Conservation (phyloP, 2,113 vertebrate species). For the Corythaeola cristata region DNA sequence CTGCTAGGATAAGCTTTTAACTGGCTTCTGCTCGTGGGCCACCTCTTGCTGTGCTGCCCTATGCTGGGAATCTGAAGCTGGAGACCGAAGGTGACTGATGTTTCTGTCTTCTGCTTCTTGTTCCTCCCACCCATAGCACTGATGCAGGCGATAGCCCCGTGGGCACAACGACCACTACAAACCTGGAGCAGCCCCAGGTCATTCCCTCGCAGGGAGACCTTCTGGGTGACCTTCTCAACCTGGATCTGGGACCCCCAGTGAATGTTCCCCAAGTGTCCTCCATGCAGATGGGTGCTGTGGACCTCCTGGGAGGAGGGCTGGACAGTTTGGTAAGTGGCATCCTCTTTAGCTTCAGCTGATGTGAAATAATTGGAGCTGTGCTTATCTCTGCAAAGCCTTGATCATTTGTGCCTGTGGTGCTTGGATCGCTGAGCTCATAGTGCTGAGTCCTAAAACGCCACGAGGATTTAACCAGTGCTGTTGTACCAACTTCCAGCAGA, state of each 20-base stretch:
- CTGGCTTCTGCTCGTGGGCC: neutral
- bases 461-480: neutral
- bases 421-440: slow-evolving; percentile 13
- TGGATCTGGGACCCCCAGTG: slow-evolving; percentile 91
- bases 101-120: neutral
- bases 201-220: slow-evolving; percentile 95
- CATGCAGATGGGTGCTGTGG: slow-evolving; percentile 96
- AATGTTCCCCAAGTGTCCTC: slow-evolving; percentile 91
- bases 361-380: slow-evolving; percentile 16
- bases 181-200: slow-evolving; percentile 90
- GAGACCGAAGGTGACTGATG: neutral
- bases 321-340: slow-evolving; percentile 90
- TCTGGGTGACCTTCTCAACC: slow-evolving; percentile 93
- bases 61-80: neutral
- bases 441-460: neutral
- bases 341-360: neutral
- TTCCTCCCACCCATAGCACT: slow-evolving; percentile 71
- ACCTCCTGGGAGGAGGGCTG: slow-evolving; percentile 93
- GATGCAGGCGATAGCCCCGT: slow-evolving; percentile 95
- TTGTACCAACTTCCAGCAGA: neutral
- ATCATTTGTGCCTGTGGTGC: neutral
- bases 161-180: slow-evolving; percentile 76
- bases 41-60: neutral
- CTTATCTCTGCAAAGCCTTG: slow-evolving; percentile 19
- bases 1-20: neutral